Evolutionary conservation across 2,113 vertebrate genomes (phyloP), one percentile per base, ranked within the genome.

Genomic region (Steatornis caripensis): DNA sequence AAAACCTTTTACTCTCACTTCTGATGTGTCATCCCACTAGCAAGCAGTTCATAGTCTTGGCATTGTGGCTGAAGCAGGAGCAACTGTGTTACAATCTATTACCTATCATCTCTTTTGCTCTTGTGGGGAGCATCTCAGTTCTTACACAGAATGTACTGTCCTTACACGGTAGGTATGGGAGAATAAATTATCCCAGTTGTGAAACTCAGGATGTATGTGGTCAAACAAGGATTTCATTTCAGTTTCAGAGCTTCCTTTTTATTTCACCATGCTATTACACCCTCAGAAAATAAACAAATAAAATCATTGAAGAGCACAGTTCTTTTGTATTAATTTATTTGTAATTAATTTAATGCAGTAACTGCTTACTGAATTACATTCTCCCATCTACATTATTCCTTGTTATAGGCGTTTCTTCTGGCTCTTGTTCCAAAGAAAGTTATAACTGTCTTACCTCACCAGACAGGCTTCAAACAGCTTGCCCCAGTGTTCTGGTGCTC

Each of bases 31-130:
- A 62, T 68, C 57, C 49, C 19, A 39, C 24, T 49, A 70, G 43
- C 69, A 70, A 64, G 57, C 62, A n/a, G 32, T 65, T 54, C 45
- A 65, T 9, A 60, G 9, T 15, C 70, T 53, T 54, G 43, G 12
- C n/a, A 30, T 36, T 1, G 0, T 0, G 0, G 61, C 48, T 51
- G n/a, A 84, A 84, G 29, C 15, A n/a, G n/a, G n/a, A 94, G 49
- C 11, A 69, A 29, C 10, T 51, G 15, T 29, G 18, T 78, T 71
- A 22, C 26, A 70, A 24, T 70, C 39, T 61, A 43, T 69, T 79
- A 61, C 22, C 37, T 49, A 15, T 19, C 22, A 34, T 24, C 54
- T 69, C 77, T 66, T 68, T 48, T 36, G 15, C 15, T 39, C 1
- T 29, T 57, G 15, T 36, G 18, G 34, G 54, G n/a, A 29, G 8